A percentile compares a stretch with the other conserved stretches of the same genome.
phyloP scores from a whole-genome alignment of 2,797 vertebrate genomes.

The Ctenopoma kingsleyae region DNA sequence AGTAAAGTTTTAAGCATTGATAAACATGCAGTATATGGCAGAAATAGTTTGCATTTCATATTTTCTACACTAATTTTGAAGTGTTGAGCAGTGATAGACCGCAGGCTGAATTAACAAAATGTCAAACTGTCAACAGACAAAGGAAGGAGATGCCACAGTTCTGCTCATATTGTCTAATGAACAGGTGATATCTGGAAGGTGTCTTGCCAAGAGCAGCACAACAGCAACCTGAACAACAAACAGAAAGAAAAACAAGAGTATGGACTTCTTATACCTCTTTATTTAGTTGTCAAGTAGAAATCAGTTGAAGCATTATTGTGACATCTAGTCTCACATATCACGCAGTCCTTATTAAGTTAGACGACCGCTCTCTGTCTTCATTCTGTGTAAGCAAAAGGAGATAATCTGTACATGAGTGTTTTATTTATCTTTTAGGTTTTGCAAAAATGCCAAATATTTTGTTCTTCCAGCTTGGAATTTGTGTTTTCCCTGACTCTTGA shows the following conservation, averaged over 20 bases:
- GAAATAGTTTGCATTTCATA: neutral
- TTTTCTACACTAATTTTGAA: neutral
- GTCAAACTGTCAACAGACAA: neutral
- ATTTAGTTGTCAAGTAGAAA: constrained; percentile 17
- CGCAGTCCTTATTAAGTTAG: neutral
- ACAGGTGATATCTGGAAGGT: constrained; percentile 18
- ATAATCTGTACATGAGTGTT: too few species aligned
- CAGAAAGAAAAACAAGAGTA: constrained; percentile 25
- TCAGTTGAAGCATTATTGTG: neutral
- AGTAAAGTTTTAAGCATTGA: too few species aligned
- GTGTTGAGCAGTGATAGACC: neutral
- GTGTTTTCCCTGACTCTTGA: neutral
- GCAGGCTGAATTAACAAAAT: constrained; percentile 1
- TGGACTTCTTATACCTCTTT: constrained; percentile 3
- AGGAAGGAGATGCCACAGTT: neutral
- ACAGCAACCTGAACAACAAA: constrained; percentile 9
- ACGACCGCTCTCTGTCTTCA: neutral
- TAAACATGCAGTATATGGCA: too few species aligned
- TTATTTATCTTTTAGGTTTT: too few species aligned
- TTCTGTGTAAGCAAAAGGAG: neutral
- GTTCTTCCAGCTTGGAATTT: neutral
- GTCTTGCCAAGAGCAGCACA: constrained; percentile 15
- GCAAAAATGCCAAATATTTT: too few species aligned
- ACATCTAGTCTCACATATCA: constrained; percentile 7
- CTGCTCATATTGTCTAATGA: constrained; percentile 23